A percentile compares a stretch with the other conserved stretches of the same genome.
phyloP scores from a whole-genome alignment of 2,113 vertebrate genomes.

The Ariopsis seemanni region DNA sequence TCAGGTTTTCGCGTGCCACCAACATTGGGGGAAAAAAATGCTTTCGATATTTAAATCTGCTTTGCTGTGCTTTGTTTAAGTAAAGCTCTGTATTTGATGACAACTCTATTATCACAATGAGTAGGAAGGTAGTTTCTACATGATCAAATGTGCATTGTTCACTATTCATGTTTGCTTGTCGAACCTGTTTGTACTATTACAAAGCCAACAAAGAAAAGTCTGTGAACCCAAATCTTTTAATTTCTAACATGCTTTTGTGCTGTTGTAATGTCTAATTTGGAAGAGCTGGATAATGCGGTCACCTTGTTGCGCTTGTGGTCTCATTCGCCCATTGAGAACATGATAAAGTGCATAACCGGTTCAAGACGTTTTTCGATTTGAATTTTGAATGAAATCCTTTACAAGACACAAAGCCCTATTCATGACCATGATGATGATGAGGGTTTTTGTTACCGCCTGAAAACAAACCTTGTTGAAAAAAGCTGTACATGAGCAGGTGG shows the following conservation, averaged over 20 bases:
- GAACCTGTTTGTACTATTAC: conserved; percentile 42
- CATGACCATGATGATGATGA: conserved; percentile 35
- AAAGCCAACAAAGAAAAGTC: conserved; percentile 43
- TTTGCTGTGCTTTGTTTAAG: conserved; percentile 51
- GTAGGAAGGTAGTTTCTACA: conserved; percentile 47
- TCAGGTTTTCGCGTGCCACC: conserved; percentile 49
- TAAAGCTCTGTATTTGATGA: conserved; percentile 53
- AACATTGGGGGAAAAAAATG: conserved; percentile 38
- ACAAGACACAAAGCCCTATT: conserved; percentile 46
- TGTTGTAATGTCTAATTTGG: conserved; percentile 51
- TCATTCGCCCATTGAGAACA: conserved; percentile 43
- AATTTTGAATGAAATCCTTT: conserved; percentile 27
- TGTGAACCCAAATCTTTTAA: conserved; percentile 36
- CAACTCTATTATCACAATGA: conserved; percentile 43
- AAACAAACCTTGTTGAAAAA: conserved; percentile 34
- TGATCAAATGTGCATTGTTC: conserved; percentile 51
- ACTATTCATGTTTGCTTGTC: conserved; percentile 31
- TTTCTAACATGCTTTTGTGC: conserved; percentile 48
- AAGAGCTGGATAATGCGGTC: conserved; percentile 54
- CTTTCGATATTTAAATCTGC: conserved; percentile 47
- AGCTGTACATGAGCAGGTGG: conserved; percentile 31
- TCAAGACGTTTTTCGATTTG: conserved; percentile 41
- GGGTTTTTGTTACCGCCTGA: conserved; percentile 7
- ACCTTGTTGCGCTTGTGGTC: conserved; percentile 31
- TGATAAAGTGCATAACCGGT: conserved; percentile 44